These are phyloP conservation scores for Engystomops pustulosus DNA, from an alignment of 2,113 vertebrate genomes.

Conservation along the genomic window DNA sequence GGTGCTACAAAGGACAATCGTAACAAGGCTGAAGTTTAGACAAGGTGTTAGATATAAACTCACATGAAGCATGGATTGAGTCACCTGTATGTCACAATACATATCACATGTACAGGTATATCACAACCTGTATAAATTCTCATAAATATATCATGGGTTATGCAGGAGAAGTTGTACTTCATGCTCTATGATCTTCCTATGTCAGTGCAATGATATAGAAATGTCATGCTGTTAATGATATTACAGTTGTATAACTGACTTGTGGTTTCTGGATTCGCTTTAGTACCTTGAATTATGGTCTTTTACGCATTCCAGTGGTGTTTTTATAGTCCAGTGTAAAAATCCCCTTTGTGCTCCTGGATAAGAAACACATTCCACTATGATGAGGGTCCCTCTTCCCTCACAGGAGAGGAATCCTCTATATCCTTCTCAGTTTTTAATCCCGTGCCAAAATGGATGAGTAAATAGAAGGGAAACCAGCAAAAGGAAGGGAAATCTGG, in stretches of 20 bases:
- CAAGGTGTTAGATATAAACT: not conserved
- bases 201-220: not conserved
- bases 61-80: not conserved
- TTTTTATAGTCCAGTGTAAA: conserved; percentile 45
- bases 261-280: conserved; percentile 45
- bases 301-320: conserved; percentile 41
- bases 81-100: conserved; percentile 9
- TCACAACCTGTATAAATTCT: not conserved
- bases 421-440: conserved; percentile 47
- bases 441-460: conserved; percentile 51
- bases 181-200: not conserved
- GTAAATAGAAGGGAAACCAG: conserved; percentile 39
- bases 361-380: conserved; percentile 47
- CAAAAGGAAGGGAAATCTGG: conserved; percentile 49
- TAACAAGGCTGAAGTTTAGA: too few species aligned
- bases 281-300: conserved; percentile 31
- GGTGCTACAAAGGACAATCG: too few species aligned
- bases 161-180: not conserved
- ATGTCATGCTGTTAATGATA: not conserved
- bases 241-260: not conserved
- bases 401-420: conserved; percentile 55
- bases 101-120: not conserved
- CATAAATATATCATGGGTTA: not conserved
- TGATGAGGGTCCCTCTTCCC: conserved; percentile 50
- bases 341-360: conserved; percentile 58